Percentiles rank a stretch among this genome's conserved stretches.
These are phyloP conservation scores for Melanotaenia boesemani DNA, from an alignment of 2,797 vertebrate species.

Conservation along the genomic window DNA sequence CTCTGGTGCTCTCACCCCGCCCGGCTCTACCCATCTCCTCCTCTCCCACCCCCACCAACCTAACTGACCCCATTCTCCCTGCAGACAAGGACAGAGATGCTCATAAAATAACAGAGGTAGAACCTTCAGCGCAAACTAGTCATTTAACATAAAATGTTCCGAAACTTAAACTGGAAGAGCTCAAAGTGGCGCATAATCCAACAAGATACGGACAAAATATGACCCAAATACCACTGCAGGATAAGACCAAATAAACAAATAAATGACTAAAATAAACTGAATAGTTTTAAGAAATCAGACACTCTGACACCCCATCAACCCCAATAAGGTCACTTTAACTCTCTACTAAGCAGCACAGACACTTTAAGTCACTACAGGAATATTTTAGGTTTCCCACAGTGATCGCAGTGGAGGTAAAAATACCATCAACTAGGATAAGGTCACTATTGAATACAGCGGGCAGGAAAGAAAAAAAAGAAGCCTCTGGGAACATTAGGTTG, in stretches of 20 bases:
- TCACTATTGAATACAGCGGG: slow-evolving; percentile 52
- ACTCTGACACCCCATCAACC: neutral
- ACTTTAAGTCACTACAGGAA: slow-evolving; percentile 42
- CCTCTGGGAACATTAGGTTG: neutral
- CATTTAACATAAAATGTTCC: neutral
- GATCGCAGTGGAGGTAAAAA: slow-evolving; percentile 59
- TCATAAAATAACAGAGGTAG: neutral
- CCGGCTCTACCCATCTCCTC: slow-evolving; percentile 2
- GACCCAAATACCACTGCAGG: neutral
- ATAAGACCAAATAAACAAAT: neutral
- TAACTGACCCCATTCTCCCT: slow-evolving; percentile 41
- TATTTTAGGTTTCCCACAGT: slow-evolving; percentile 49
- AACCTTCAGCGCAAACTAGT: neutral
- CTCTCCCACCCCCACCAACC: slow-evolving; percentile 11
- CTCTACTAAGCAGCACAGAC: slow-evolving; percentile 2
- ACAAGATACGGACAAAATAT: neutral
- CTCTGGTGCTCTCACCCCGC: slow-evolving; percentile 25
- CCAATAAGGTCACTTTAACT: slow-evolving; percentile 37
- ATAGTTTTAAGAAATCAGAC: neutral
- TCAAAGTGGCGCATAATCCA: neutral
- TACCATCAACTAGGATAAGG: slow-evolving; percentile 64
- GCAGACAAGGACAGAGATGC: slow-evolving; percentile 12
- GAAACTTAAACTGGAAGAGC: neutral
- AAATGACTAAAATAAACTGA: neutral
- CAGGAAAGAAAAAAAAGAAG: neutral